Base-by-base conservation (phyloP, 2,113 vertebrate species). In the Macrotis lagotis region DNA sequence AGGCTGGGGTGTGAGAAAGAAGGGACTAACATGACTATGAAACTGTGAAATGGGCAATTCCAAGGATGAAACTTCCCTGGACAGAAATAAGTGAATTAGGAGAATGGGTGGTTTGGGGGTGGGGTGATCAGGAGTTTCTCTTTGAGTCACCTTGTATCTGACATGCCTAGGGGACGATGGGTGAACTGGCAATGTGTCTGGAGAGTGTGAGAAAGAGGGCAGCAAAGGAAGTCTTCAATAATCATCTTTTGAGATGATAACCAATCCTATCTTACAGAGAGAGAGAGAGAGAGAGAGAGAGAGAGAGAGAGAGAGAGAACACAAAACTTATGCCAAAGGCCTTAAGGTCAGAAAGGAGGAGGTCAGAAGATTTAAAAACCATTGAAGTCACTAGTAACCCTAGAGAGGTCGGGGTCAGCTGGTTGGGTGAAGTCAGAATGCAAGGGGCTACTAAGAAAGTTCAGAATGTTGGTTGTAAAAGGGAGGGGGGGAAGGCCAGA, bases 41-140 rank as follows among this genome's bases (percentile, higher is more conserved):
- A 7, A 19, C n/a, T 44, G 66, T 8, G 66, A 0, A 0, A 0
- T 0, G 12, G 26, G 12, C 31, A 37, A 3, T 4, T 2, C 0
- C 31, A 2, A 16, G 66, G 66, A 22, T 0, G 66, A n/a, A n/a
- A 37, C 1, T 44, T 5, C 37, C 14, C 1, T 19, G 16, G 37
- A 22, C 8, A 24, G 66, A 44, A 44, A 44, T 44, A 24, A 44
- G n/a, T n/a, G 11, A 44, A 44, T 44, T 0, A 2, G 19, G 66
- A 44, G n/a, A 44, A 3, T 2, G 7, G 66, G 37, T 37, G 0
- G 3, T 4, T 5, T n/a, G 10, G 16, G 59, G 37, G 59, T 11
- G 2, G 31, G 31, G 2, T 26, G 31, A 37, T 2, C 0, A 3
- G 3, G 12, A 37, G 31, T 66, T 4, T 66, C 31, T 66, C 2